Evolutionary conservation across 2,113 vertebrate genomes (phyloP).

Genomic region (Trogon surrucura): DNA sequence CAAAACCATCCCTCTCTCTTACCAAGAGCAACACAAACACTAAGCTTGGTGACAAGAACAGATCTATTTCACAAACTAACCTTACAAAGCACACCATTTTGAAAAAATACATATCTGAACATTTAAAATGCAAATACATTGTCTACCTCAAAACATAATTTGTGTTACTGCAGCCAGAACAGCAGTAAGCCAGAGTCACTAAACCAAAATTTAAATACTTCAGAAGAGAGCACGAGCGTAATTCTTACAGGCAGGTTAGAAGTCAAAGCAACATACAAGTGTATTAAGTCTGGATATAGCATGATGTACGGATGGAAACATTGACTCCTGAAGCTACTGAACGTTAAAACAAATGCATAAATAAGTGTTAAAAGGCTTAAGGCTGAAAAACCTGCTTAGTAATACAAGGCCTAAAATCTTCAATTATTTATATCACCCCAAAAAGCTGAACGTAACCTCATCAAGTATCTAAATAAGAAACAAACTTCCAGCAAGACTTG

Average conservation of each 20-base stretch:
- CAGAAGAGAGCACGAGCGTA: accelerated
- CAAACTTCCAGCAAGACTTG: neutral
- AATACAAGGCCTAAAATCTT: neutral
- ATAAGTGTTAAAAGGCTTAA: neutral
- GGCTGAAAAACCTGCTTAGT: neutral
- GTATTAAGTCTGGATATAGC: neutral
- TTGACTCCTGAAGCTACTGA: neutral
- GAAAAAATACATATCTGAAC: neutral
- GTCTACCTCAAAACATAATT: neutral
- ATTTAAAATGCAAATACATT: neutral
- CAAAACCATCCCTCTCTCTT: neutral
- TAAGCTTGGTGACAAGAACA: neutral
- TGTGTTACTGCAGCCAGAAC: neutral
- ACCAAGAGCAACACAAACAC: neutral
- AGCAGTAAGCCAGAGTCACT: neutral
- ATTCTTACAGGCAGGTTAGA: neutral
- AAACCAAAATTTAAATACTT: neutral
- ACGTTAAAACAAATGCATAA: neutral
- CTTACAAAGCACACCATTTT: neutral
- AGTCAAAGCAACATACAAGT: neutral
- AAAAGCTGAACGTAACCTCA: neutral
- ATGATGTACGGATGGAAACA: neutral
- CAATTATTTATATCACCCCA: neutral
- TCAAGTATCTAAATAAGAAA: neutral
- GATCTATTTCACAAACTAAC: neutral